Conservation (phyloP, 2,113 vertebrate species). For the Nycticebus coucang region DNA sequence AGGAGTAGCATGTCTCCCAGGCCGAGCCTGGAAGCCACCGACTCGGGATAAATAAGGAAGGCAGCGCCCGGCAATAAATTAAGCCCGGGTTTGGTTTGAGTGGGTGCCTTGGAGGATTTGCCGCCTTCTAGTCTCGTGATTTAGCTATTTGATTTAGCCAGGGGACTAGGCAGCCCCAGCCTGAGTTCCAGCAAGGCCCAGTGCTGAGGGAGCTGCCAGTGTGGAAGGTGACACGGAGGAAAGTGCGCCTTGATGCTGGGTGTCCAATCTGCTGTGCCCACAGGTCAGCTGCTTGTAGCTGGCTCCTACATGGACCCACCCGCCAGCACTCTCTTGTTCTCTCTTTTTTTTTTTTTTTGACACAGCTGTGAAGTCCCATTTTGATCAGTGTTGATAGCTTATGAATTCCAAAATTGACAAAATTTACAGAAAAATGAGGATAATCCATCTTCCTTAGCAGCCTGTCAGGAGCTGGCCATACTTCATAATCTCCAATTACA, state of each 20-base stretch:
- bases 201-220: background rate
- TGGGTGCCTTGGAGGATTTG: conserved; percentile 82
- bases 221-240: background rate
- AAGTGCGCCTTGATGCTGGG: background rate
- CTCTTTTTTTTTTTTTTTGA: conserved; percentile 80
- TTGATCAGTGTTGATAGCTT: conserved; percentile 98
- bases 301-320: background rate
- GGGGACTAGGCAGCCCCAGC: background rate
- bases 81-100: conserved; percentile 83
- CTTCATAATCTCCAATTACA: conserved; percentile 99
- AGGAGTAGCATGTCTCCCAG: conserved; percentile 87
- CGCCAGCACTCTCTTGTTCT: background rate
- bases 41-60: conserved; percentile 88
- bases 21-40: conserved; percentile 81
- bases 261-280: conserved; percentile 69
- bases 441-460: conserved; percentile 99
- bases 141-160: conserved; percentile 79
- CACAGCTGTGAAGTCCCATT: conserved; percentile 92
- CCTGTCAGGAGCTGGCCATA: conserved; percentile 99
- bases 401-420: conserved; percentile 99
- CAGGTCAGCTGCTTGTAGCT: background rate
- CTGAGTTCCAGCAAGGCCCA: conserved; percentile 56
- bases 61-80: conserved; percentile 84
- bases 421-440: conserved; percentile 99
- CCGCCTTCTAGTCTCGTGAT: conserved; percentile 81